Conservation (phyloP, 1,140 invertebrate genomes). For the Micrasema longulum region DNA sequence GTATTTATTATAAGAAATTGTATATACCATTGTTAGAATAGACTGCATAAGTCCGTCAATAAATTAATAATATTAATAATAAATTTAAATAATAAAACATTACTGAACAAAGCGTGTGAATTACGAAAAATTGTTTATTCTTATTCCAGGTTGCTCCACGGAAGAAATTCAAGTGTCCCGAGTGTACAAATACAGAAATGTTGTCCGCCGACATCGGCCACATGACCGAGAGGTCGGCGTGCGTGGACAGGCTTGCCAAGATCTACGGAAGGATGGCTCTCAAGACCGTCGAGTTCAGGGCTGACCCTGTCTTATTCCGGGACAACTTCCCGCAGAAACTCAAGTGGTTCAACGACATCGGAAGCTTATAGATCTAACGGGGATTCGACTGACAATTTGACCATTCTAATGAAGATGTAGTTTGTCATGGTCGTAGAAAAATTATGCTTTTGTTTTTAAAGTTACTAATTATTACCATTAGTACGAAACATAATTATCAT, state of each 20-base stretch:
- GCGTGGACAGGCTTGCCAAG: slow-evolving; percentile 87
- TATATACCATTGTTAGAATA: no score
- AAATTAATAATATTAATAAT: no score
- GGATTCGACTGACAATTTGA: no score
- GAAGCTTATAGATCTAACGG: slow-evolving; percentile 82
- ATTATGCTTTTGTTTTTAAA: no score
- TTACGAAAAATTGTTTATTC: not conserved
- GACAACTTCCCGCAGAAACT: slow-evolving; percentile 89
- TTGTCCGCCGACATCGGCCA: slow-evolving; percentile 91
- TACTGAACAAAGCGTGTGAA: not conserved
- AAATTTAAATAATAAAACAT: no score
- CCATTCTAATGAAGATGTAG: no score
- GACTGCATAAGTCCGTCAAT: no score
- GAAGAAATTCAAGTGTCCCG: slow-evolving; percentile 98
- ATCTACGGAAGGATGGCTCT: slow-evolving; percentile 92
- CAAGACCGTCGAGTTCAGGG: slow-evolving; percentile 90
- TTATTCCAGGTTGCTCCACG: slow-evolving; percentile 84
- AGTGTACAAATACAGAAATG: slow-evolving; percentile 95
- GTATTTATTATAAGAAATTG: no score
- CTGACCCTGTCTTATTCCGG: slow-evolving; percentile 94
- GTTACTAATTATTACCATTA: no score
- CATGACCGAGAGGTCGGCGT: slow-evolving; percentile 93
- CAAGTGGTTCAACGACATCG: slow-evolving; percentile 92
- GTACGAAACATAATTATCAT: no score
- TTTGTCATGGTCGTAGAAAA: no score